Base-by-base conservation (phyloP, 1,140 invertebrate genomes). In the Batillaria attramentaria region DNA sequence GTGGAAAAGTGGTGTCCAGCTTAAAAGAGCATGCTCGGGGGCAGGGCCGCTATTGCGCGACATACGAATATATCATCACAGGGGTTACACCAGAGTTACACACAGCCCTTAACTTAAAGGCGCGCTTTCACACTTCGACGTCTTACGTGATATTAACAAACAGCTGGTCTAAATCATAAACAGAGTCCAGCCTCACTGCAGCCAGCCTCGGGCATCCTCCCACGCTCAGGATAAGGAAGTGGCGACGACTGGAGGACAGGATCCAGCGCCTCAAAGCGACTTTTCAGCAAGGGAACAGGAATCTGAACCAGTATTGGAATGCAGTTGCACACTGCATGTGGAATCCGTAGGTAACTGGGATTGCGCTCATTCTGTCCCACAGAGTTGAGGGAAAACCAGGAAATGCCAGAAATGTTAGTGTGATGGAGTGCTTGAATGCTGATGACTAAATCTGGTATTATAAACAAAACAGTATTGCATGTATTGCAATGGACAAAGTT, bases 221-320 rank as follows among this genome's bases (percentile, higher is more conserved):
- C 46, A 54, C 16, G 46, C 0, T 54, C 46, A 54, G 46, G n/a
- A 54, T 18, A 54, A 54, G 46, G 46, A 54, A 54, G 46, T 54
- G 46, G 46, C 46, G 46, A 54, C 46, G 46, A 54, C 46, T 54
- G 46, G 46, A 54, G 16, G 46, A 54, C 46, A 54, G 46, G 46
- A 54, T 54, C 46, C 1, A 54, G 46, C 46, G 46, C 46, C 46
- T 54, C 46, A 54, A 54, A 54, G n/a, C 46, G 46, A n/a, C 46
- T 54, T 54, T 54, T 54, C 46, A 54, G 46, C 46, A 54, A 54
- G 46, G 46, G 46, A 54, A 54, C 46, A 54, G 46, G 46, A 54
- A 54, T 54, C 46, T 54, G 46, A n/a, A n/a, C n/a, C 46, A 54
- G 46, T 54, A 54, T n/a, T 54, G 46, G 46, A 54, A 54, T 54